These are phyloP conservation scores for Myathropa florea DNA, from an alignment of 2,888 invertebrate species.

Conservation along the genomic window DNA sequence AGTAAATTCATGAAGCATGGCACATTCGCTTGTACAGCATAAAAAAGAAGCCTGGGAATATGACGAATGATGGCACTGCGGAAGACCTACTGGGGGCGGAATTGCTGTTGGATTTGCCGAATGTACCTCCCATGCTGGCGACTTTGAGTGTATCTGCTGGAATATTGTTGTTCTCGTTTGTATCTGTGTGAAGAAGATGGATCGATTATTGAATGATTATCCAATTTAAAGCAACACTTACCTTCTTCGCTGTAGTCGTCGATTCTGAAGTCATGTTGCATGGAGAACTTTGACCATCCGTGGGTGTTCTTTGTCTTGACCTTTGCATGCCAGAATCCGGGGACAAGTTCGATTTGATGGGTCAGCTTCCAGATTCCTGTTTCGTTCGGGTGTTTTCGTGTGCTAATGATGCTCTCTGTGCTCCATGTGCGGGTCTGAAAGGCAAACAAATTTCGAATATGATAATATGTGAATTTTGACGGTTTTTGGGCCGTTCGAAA, in stretches of 20 bases:
- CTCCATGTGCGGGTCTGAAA: conserved; percentile 77
- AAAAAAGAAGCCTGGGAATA: conserved; percentile 34
- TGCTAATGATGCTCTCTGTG: conserved; percentile 75
- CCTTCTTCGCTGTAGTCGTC: conserved; percentile 71
- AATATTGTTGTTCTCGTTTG: conserved; percentile 67
- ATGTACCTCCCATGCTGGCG: neutral
- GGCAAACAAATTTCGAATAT: neutral
- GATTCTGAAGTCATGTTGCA: conserved; percentile 75
- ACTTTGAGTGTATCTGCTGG: conserved; percentile 63
- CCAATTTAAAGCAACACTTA: conserved; percentile 9
- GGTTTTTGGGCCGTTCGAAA: too few relatives aligned
- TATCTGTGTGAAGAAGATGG: neutral
- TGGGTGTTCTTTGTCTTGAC: conserved; percentile 77
- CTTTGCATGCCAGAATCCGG: conserved; percentile 78
- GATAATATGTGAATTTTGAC: too few relatives aligned
- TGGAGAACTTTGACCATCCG: conserved; percentile 79
- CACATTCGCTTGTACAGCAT: conserved; percentile 33
- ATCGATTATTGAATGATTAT: too few relatives aligned
- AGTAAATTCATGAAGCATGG: conserved; percentile 52
- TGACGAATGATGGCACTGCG: conserved; percentile 18
- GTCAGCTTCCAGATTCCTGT: conserved; percentile 78
- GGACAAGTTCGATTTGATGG: conserved; percentile 77
- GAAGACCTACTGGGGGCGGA: neutral
- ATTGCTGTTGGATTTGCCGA: neutral
- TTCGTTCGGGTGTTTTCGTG: conserved; percentile 75